These are phyloP conservation scores for Armadillidium nasatum DNA, from an alignment of 1,140 invertebrate species.

Conservation along the genomic window DNA sequence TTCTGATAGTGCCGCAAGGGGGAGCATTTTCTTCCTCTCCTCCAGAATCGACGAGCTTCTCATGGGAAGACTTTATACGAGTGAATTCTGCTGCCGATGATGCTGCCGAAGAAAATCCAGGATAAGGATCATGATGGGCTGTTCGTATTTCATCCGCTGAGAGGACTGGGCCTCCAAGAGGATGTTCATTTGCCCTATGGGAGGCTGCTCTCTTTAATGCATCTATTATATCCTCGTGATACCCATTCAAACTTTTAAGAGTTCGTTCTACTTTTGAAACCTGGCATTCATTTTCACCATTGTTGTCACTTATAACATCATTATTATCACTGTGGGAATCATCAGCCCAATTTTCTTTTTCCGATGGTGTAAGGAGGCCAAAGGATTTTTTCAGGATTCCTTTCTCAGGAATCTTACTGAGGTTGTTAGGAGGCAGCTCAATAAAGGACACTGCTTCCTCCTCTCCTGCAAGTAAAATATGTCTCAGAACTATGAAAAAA, in stretches of 20 bases:
- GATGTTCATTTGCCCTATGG: slow-evolving; percentile 50
- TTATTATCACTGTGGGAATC: slow-evolving; percentile 67
- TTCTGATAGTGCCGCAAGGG: slow-evolving; percentile 56
- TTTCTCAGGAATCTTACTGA: slow-evolving; percentile 73
- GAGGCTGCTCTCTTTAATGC: slow-evolving; percentile 73
- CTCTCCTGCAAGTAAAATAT: slow-evolving; percentile 56
- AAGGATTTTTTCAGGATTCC: slow-evolving; percentile 86
- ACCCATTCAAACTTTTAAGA: slow-evolving; percentile 80
- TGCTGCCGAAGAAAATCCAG: slow-evolving; percentile 29
- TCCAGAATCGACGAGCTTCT: slow-evolving; percentile 42
- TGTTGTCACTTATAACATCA: slow-evolving; percentile 61
- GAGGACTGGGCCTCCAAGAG: slow-evolving; percentile 32
- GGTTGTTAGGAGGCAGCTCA: slow-evolving; percentile 68
- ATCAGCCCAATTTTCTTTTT: slow-evolving; percentile 60
- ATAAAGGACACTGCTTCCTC: slow-evolving; percentile 76
- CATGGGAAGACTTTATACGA: slow-evolving; percentile 46
- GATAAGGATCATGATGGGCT: slow-evolving; percentile 45
- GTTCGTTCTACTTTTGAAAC: slow-evolving; percentile 68
- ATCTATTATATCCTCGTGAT: slow-evolving; percentile 85
- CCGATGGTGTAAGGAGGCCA: slow-evolving; percentile 57
- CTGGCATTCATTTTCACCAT: slow-evolving; percentile 48
- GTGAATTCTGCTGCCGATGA: slow-evolving; percentile 35
- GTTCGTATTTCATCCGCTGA: slow-evolving; percentile 46
- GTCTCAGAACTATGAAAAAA: neutral
- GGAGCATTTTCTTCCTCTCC: slow-evolving; percentile 48